phyloP scores from a whole-genome alignment of 2,113 vertebrate genomes.

The Paedocypris sp. region DNA sequence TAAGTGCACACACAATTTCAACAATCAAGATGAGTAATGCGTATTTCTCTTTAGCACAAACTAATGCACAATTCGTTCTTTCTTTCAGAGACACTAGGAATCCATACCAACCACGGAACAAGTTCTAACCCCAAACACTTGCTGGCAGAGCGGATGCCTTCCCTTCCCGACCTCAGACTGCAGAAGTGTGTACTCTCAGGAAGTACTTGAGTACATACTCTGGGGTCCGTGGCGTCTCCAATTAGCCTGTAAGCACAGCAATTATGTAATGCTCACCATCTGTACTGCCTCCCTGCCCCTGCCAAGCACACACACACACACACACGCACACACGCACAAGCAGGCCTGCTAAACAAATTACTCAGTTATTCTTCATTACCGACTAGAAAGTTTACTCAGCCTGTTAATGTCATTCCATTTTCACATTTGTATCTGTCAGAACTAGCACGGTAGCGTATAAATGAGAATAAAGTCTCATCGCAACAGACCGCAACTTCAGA shows the following conservation, averaged over 20 bases:
- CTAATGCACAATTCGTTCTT: too few species aligned
- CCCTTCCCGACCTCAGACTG: neutral
- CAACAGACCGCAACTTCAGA: too few species aligned
- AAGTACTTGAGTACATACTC: conserved; percentile 47
- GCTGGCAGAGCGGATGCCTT: neutral
- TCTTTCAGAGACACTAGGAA: too few species aligned
- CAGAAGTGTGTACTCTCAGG: conserved; percentile 15
- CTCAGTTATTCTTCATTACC: too few species aligned
- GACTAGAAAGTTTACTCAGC: neutral
- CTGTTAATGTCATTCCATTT: neutral
- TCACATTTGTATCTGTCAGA: neutral
- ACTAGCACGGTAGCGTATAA: too few species aligned
- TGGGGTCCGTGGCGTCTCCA: conserved; percentile 42
- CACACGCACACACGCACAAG: neutral
- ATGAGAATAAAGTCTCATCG: too few species aligned
- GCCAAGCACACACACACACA: conserved; percentile 14
- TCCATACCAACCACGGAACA: neutral
- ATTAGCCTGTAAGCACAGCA: conserved; percentile 45
- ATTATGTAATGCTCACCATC: conserved; percentile 60
- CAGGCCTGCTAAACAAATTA: neutral
- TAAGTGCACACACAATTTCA: too few species aligned
- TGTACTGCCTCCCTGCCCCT: conserved; percentile 39
- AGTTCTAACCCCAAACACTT: neutral
- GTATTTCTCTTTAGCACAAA: too few species aligned
- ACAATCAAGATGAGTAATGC: too few species aligned